Conservation (phyloP, 2,888 invertebrate species). For the Gymnosoma rotundatum region DNA sequence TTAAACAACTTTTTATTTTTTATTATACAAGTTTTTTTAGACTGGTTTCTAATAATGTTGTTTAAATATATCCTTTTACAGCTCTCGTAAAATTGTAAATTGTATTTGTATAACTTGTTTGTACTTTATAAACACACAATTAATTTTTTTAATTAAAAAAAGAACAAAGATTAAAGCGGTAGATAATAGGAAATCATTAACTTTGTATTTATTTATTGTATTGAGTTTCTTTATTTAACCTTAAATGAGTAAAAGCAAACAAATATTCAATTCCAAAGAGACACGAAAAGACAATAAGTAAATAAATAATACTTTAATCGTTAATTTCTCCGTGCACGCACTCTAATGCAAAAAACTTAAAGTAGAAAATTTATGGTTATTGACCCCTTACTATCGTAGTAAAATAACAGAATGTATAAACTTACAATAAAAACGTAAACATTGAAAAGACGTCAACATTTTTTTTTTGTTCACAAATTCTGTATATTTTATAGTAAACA, state of each 20-base stretch:
- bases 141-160: not conserved
- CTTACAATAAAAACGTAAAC: not conserved
- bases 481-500: constrained; percentile 31
- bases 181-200: constrained; percentile 21
- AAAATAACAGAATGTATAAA: constrained; percentile 32
- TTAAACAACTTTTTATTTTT: no score
- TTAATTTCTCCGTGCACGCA: not conserved
- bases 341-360: constrained; percentile 1
- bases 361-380: constrained; percentile 35
- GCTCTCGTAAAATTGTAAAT: no score
- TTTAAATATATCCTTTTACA: no score
- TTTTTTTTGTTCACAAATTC: constrained; percentile 19
- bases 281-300: constrained; percentile 3
- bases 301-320: constrained; percentile 30
- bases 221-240: constrained; percentile 34
- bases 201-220: constrained; percentile 17
- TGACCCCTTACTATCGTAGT: constrained; percentile 28
- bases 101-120: no score
- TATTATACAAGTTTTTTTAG: no score
- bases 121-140: no score
- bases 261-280: not conserved
- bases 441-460: constrained; percentile 18
- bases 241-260: constrained; percentile 10
- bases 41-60: no score
- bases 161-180: not conserved